A percentile compares a stretch with the other conserved stretches of the same genome.
These are phyloP conservation scores for Gnathonemus longibarbis DNA, from an alignment of 2,113 vertebrate species.

Conservation along the genomic window DNA sequence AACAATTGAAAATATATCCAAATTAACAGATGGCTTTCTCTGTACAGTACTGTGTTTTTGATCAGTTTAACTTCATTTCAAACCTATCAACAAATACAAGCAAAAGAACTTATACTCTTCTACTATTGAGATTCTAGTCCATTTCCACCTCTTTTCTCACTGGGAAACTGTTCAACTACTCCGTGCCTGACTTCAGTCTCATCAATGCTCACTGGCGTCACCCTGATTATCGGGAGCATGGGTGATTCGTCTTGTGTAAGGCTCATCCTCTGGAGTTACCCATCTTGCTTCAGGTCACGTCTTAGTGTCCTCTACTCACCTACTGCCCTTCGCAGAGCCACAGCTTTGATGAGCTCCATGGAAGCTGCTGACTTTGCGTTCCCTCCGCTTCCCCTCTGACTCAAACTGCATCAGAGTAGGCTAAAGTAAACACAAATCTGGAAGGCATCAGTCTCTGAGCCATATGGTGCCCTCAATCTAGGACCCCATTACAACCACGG, in stretches of 20 bases:
- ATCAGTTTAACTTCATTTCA: neutral
- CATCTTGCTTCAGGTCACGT: constrained; percentile 4
- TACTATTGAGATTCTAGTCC: neutral
- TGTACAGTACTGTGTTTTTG: neutral
- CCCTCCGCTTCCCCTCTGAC: neutral
- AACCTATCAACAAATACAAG: neutral
- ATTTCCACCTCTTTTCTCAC: constrained; percentile 2
- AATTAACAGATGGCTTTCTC: neutral
- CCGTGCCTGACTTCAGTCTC: neutral
- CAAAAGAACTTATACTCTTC: neutral
- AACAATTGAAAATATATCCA: neutral
- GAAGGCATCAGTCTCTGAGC: neutral
- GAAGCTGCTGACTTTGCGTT: constrained; percentile 5
- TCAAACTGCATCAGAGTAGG: neutral
- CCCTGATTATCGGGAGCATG: neutral
- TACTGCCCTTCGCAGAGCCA: neutral
- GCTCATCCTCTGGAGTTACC: neutral
- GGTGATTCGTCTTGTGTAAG: neutral
- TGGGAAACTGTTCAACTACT: neutral
- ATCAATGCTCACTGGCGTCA: neutral
- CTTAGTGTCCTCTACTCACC: neutral
- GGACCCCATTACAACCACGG: neutral
- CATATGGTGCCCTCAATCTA: constrained; percentile 17
- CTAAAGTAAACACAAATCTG: constrained; percentile 5
- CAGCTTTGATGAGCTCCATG: neutral